Evolutionary conservation across 2,888 invertebrate genomes (phyloP), one percentile per base, ranked within the genome.

Genomic region (Andrena flavipes): DNA sequence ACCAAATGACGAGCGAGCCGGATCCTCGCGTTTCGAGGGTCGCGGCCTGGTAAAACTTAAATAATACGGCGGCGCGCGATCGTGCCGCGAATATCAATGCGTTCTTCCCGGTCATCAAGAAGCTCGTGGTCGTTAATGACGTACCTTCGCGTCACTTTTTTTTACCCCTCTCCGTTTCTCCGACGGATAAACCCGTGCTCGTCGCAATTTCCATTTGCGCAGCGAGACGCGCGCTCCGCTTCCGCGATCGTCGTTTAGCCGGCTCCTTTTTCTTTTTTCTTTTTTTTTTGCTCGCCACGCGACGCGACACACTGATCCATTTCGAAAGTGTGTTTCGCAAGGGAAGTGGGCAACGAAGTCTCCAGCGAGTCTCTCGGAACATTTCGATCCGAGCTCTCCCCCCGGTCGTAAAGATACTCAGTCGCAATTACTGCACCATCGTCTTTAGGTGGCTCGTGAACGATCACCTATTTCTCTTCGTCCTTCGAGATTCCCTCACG

Each of bases 51-150:
- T 67, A 71, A 64, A 79, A 69, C 69, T 65, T 26, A 76, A 72
- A 67, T 82, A 68, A 82, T 60, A 60, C 59, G 48, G 30, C 29
- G 23, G 59, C 42, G 51, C 68, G 51, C 68, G 82, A 71, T 70
- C 81, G 82, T 82, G 82, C 71, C 76, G 33, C 56, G 82, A 80
- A 81, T 82, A 82, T 75, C 82, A 81, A 81, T 81, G 82, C 62
- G 70, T 51, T 75, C 51, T 74, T 42, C 20, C 51, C 54, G 23
- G 68, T 35, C 33, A n/a, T 64, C 67, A 62, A 73, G 67, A 63
- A 72, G 56, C 26, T 23, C 13, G 7, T 7, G 6, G 59, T 60
- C 74, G 74, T 75, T 82, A 82, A 70, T 33, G 54, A 65, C 26
- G 64, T 29, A 1, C 20, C 23, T 2, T 23, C 64, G 10, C 3